A percentile compares a stretch with the other conserved stretches of the same genome.
Conservation (phyloP, 2,113 vertebrate species). For the Megaptera novaeangliae region DNA sequence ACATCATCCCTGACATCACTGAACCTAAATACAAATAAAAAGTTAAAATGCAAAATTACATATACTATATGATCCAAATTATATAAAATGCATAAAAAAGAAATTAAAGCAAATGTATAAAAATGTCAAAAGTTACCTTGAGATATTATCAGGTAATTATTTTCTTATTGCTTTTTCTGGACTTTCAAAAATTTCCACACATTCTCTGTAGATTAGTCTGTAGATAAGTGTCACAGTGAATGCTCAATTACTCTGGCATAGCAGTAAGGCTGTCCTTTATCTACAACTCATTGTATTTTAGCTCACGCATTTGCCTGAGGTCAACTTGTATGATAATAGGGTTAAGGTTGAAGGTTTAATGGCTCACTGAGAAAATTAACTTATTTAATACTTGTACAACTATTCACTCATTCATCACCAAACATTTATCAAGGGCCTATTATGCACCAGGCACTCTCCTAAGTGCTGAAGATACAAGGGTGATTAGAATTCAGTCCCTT, state of each 20-base stretch:
- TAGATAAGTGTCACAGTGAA: not conserved
- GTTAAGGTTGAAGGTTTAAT: slow-evolving; percentile 7
- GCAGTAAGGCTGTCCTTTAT: not conserved
- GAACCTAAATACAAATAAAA: not conserved
- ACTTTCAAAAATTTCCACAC: not conserved
- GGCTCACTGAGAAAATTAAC: not conserved
- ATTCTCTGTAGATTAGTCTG: not conserved
- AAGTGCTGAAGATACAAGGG: not conserved
- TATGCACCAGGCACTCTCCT: not conserved
- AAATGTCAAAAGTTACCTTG: not conserved
- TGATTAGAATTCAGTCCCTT: not conserved
- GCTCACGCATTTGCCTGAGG: not conserved
- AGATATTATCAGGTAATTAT: not conserved
- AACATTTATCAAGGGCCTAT: not conserved
- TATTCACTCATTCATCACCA: not conserved
- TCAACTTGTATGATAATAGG: not conserved
- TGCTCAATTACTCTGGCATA: not conserved
- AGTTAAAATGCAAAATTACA: not conserved
- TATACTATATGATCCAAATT: not conserved
- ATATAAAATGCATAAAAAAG: not conserved
- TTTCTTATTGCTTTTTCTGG: not conserved
- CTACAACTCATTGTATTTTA: not conserved
- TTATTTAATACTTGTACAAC: not conserved
- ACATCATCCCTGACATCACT: not conserved
- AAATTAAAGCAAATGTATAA: not conserved